Percentiles rank a stretch among this genome's conserved stretches.
phyloP scores from a whole-genome alignment of 2,888 invertebrate species.

The Spialia ferax region DNA sequence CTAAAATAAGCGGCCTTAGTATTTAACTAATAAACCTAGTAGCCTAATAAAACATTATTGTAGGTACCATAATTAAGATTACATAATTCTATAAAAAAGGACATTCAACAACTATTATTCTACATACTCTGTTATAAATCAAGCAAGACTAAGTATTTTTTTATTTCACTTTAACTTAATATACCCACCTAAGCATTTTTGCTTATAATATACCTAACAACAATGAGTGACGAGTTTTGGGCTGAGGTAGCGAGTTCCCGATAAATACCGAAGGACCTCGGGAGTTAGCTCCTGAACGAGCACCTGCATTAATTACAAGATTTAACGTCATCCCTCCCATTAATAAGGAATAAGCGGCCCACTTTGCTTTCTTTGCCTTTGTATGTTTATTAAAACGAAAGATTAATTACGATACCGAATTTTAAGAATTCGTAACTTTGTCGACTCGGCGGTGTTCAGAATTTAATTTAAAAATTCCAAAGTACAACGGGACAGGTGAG shows the following conservation, averaged over 20 bases:
- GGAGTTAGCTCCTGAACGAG: slow-evolving; percentile 63
- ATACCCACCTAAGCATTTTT: no score
- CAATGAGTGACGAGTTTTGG: slow-evolving; percentile 66
- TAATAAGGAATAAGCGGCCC: slow-evolving; percentile 74
- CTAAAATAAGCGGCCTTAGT: no score
- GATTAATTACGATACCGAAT: slow-evolving; percentile 81
- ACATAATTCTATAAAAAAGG: no score
- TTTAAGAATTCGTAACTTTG: slow-evolving; percentile 83
- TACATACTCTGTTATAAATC: no score
- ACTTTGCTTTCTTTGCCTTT: slow-evolving; percentile 66
- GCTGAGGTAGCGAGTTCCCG: slow-evolving; percentile 66
- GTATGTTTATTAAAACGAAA: slow-evolving; percentile 62
- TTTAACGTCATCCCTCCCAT: slow-evolving; percentile 79
- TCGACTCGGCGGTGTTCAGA: slow-evolving; percentile 75
- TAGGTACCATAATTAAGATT: no score
- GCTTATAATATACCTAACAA: no score
- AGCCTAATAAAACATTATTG: no score
- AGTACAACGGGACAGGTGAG: slow-evolving; percentile 83
- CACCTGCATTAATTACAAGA: slow-evolving; percentile 83
- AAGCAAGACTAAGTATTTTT: no score
- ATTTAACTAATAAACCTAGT: no score
- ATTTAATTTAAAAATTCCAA: slow-evolving; percentile 86
- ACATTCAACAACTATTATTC: no score
- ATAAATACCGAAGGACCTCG: slow-evolving; percentile 71
- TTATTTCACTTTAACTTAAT: no score